Evolutionary conservation across 2,113 vertebrate genomes (phyloP).

Genomic region (Pionites leucogaster): DNA sequence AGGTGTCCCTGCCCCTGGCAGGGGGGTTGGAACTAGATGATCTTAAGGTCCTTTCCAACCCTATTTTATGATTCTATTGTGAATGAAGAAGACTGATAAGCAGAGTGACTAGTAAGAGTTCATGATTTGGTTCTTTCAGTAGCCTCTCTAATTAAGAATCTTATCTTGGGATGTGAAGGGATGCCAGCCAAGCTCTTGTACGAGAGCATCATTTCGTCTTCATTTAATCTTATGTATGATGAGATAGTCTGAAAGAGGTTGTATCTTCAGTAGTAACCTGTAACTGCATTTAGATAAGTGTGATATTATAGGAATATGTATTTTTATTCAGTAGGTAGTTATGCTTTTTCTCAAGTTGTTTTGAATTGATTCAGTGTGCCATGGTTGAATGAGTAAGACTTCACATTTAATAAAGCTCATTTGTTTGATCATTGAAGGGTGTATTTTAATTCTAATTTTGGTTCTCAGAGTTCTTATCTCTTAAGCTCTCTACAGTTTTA

Average conservation of each 20-base stretch:
- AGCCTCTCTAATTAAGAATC: not conserved
- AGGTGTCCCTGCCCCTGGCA: no score
- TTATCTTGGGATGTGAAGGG: not conserved
- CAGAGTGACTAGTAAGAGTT: not conserved
- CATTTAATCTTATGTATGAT: not conserved
- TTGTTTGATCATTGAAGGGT: not conserved
- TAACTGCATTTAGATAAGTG: not conserved
- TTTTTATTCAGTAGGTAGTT: not conserved
- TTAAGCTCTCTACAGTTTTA: not conserved
- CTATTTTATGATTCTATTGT: not conserved
- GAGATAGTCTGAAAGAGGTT: not conserved
- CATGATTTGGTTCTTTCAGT: not conserved
- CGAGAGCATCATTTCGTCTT: not conserved
- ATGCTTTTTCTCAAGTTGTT: not conserved
- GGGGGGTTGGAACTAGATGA: no score
- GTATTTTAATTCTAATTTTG: not conserved
- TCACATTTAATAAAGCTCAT: not conserved
- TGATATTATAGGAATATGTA: not conserved
- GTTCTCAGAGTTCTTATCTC: not conserved
- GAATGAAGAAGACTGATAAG: not conserved
- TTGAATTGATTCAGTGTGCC: not conserved
- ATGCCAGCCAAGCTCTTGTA: not conserved
- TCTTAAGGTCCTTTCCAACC: no score
- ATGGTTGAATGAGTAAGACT: not conserved
- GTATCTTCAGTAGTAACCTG: not conserved